These are phyloP conservation scores for Eulemur mongoz DNA, from an alignment of 2,797 vertebrate species.

Conservation along the genomic window DNA sequence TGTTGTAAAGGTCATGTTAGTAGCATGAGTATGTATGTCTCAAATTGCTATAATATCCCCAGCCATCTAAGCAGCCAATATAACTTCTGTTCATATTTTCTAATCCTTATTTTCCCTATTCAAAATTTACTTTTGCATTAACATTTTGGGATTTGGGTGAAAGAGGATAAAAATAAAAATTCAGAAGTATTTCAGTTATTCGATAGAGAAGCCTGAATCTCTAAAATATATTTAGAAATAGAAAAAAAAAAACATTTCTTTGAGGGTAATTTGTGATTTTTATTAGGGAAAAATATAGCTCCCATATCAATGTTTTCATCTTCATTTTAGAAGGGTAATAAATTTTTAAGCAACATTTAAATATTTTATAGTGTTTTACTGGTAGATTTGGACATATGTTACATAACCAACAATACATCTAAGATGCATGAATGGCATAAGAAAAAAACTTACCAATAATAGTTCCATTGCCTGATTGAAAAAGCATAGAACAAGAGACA, in stretches of 20 bases:
- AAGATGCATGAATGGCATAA: neutral
- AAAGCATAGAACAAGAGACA: neutral
- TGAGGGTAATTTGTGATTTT: neutral
- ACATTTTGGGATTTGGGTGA: neutral
- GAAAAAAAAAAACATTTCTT: neutral
- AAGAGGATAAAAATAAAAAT: conserved; percentile 10
- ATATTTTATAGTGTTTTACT: neutral
- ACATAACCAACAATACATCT: neutral
- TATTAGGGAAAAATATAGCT: neutral
- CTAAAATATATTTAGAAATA: conserved; percentile 17
- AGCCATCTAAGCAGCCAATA: conserved; percentile 47
- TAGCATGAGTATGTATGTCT: neutral
- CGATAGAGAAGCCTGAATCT: neutral
- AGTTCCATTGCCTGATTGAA: neutral
- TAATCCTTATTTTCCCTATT: conserved; percentile 13
- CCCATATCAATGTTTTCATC: neutral
- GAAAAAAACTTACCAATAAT: neutral
- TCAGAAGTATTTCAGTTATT: neutral
- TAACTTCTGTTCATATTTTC: conserved; percentile 34
- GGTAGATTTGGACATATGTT: neutral
- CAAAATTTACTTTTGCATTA: conserved; percentile 62
- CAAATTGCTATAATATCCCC: conserved; percentile 42
- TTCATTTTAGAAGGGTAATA: neutral
- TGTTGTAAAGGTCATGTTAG: neutral
- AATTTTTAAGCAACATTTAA: conserved; percentile 19